Conservation (phyloP, 2,888 invertebrate genomes). For the Dichetophora obliterata region DNA sequence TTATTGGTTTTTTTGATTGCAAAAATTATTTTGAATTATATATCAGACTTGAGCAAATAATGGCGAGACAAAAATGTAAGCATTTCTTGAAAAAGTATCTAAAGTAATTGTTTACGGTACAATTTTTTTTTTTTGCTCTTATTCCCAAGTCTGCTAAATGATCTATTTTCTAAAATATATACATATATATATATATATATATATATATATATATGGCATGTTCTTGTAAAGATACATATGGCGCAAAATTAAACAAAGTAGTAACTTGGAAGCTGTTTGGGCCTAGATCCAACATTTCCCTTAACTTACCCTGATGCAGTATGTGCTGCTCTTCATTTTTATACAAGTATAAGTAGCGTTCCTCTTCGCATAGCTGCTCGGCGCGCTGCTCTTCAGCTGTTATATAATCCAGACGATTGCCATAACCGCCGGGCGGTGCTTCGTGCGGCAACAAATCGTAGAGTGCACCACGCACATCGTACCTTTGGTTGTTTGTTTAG, state of each 20-base stretch:
- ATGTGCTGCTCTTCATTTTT: conserved; percentile 90
- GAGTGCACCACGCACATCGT: conserved; percentile 93
- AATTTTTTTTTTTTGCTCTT: background rate
- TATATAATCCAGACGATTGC: conserved; percentile 74
- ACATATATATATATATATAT: no score
- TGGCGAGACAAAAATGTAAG: no score
- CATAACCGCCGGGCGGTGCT: conserved; percentile 82
- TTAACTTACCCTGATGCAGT: conserved; percentile 85
- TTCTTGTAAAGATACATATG: background rate
- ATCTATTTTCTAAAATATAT: background rate
- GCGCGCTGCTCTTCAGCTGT: conserved; percentile 82
- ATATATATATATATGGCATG: no score
- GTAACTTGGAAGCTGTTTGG: conserved; percentile 17
- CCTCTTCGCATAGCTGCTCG: conserved; percentile 94
- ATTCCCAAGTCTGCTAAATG: background rate
- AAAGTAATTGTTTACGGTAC: no score
- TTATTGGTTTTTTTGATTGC: no score
- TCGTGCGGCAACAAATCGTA: conserved; percentile 87
- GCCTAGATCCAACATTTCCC: conserved; percentile 44
- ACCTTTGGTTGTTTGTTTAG: conserved; percentile 73
- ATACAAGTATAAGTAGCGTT: conserved; percentile 88
- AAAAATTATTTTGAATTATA: no score
- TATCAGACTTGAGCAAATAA: no score
- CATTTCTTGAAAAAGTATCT: no score
- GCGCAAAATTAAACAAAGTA: conserved; percentile 25